Evolutionary conservation across 2,797 vertebrate species (phyloP).

Genomic region (Fistularia tabacaria): DNA sequence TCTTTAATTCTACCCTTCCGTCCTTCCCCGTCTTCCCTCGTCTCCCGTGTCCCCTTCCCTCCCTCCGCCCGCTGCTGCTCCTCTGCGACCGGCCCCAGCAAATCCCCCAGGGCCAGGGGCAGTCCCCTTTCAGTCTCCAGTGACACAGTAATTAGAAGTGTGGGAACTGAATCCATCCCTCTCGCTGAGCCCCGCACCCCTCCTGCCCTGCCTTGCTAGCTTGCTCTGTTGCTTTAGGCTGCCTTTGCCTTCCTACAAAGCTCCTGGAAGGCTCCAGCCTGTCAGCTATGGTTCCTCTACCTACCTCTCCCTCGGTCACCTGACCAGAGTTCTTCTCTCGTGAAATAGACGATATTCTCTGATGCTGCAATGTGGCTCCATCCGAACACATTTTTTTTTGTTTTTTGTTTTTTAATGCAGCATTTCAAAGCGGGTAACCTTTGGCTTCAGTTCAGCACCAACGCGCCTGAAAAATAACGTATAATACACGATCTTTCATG

Average conservation of each 20-base stretch:
- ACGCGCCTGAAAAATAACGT: too few species aligned
- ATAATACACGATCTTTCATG: too few species aligned
- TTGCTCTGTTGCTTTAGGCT: constrained; percentile 37
- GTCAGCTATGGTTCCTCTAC: constrained; percentile 52
- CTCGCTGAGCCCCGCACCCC: constrained; percentile 64
- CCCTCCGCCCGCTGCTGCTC: constrained; percentile 42
- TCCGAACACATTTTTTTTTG: too few species aligned
- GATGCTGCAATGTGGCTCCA: too few species aligned
- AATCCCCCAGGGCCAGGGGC: constrained; percentile 75
- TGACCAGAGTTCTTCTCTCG: too few species aligned
- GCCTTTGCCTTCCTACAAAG: constrained; percentile 21
- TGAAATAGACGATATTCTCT: too few species aligned
- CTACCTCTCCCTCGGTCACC: constrained; percentile 44
- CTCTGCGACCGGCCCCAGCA: constrained; percentile 64
- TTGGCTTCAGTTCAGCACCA: too few species aligned
- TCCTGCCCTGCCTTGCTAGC: constrained; percentile 16
- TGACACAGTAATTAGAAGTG: constrained; percentile 87
- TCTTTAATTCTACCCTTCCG: constrained; percentile 54
- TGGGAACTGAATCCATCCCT: constrained; percentile 79
- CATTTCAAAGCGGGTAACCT: too few species aligned
- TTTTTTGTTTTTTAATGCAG: too few species aligned
- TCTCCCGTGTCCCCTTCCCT: constrained; percentile 28
- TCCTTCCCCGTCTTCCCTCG: constrained; percentile 11
- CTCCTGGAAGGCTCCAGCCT: constrained; percentile 35
- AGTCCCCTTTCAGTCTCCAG: constrained; percentile 81